phyloP scores from a whole-genome alignment of 2,888 invertebrate genomes.

The Mystacides longicornis region DNA sequence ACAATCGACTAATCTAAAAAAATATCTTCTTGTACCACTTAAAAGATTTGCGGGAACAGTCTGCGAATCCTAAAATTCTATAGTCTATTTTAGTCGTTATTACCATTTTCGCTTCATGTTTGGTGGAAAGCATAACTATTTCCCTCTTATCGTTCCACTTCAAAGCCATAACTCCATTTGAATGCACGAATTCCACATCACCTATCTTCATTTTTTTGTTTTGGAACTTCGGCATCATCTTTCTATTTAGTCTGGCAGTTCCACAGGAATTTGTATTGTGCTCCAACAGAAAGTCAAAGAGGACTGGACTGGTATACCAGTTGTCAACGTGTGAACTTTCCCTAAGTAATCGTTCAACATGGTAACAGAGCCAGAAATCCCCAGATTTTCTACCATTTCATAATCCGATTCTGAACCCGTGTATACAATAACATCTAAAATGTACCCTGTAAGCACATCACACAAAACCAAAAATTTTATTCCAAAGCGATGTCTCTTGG shows the following conservation, averaged over 20 bases:
- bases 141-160: slow-evolving; percentile 3
- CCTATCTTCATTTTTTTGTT: not conserved
- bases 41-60: not conserved
- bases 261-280: slow-evolving; percentile 1
- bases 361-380: not conserved
- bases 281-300: not conserved
- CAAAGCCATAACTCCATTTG: not conserved
- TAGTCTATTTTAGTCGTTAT: not conserved
- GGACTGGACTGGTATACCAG: not conserved
- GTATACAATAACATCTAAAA: slow-evolving; percentile 8
- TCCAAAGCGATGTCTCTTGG: slow-evolving; percentile 10
- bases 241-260: not conserved
- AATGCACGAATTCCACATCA: not conserved
- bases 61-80: not conserved
- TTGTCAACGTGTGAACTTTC: slow-evolving; percentile 1
- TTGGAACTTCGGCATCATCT: not conserved
- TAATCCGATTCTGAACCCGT: not conserved
- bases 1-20: not conserved
- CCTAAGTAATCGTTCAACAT: not conserved
- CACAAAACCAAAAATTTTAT: slow-evolving; percentile 14
- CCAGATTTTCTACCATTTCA: not conserved
- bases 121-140: not conserved
- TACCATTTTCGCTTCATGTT: not conserved
- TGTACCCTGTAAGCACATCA: slow-evolving; percentile 9
- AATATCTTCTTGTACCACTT: slow-evolving; percentile 7